A percentile compares a stretch with the other conserved stretches of the same genome.
phyloP scores from a whole-genome alignment of 2,888 invertebrate genomes.

The Limnephilus marmoratus region DNA sequence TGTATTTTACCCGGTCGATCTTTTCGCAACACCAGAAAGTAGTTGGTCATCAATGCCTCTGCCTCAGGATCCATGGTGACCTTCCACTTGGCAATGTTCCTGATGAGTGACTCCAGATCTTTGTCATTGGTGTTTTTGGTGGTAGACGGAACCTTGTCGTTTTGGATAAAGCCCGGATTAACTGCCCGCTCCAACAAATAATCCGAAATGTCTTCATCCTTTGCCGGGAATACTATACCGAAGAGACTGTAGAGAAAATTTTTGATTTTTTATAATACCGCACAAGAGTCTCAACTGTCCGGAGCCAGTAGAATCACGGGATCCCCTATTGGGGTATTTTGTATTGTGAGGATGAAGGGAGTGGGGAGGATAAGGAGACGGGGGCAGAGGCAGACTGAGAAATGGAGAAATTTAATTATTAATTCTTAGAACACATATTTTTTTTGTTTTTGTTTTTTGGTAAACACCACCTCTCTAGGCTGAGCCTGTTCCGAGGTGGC shows the following conservation, averaged over 20 bases:
- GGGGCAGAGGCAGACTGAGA: too few species aligned
- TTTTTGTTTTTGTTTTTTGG: too few species aligned
- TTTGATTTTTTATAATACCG: background rate
- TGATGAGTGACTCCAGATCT: background rate
- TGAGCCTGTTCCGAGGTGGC: too few species aligned
- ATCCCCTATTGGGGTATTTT: too few species aligned
- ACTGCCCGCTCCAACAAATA: conserved; percentile 43
- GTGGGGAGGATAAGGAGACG: too few species aligned
- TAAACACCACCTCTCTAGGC: too few species aligned
- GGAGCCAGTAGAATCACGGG: too few species aligned
- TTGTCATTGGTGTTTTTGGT: background rate
- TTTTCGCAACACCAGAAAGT: conserved; percentile 57
- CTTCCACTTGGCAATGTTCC: conserved; percentile 40
- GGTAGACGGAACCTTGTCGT: background rate
- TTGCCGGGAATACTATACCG: conserved; percentile 53
- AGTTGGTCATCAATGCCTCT: conserved; percentile 53
- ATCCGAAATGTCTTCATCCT: conserved; percentile 45
- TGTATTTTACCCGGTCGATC: conserved; percentile 54
- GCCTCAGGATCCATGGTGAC: conserved; percentile 44
- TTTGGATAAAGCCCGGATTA: background rate
- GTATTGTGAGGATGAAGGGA: too few species aligned
- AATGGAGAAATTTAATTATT: too few species aligned
- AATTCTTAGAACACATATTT: too few species aligned
- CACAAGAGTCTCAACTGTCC: too few species aligned
- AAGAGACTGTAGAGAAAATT: conserved; percentile 47